Conservation (phyloP, 2,797 vertebrate genomes). For the Toxotes lorentzi region DNA sequence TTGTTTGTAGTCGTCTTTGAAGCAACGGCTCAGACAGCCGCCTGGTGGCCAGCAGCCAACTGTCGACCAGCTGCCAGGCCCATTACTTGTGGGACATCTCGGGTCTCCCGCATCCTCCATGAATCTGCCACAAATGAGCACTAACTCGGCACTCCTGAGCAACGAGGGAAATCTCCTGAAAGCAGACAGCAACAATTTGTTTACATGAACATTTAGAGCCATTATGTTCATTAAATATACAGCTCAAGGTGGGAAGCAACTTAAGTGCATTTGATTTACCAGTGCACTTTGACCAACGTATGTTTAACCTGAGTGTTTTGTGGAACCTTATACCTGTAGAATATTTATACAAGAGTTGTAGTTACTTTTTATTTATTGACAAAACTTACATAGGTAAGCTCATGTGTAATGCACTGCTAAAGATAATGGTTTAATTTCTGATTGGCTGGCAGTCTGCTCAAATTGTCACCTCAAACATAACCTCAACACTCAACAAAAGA, state of each 20-base stretch:
- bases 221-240: slow-evolving; percentile 19
- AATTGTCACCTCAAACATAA: neutral
- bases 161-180: slow-evolving; percentile 46
- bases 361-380: neutral
- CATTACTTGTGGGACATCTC: slow-evolving; percentile 40
- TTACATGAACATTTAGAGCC: slow-evolving; percentile 22
- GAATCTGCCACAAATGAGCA: slow-evolving; percentile 48
- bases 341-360: neutral
- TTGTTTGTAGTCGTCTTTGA: slow-evolving; percentile 24
- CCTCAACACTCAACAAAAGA: neutral
- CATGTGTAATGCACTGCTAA: neutral
- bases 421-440: neutral
- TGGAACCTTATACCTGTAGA: neutral
- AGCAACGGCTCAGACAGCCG: slow-evolving; percentile 23
- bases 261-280: slow-evolving; percentile 8
- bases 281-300: neutral
- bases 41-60: slow-evolving; percentile 45
- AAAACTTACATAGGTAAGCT: neutral
- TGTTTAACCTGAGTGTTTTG: neutral
- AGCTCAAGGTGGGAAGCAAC: slow-evolving; percentile 1
- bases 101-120: slow-evolving; percentile 39
- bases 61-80: slow-evolving; percentile 41
- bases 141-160: slow-evolving; percentile 28
- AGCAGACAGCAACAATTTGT: slow-evolving; percentile 8
- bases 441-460: neutral